Evolutionary conservation across 2,797 vertebrate species (phyloP).

Genomic region (Molossus alvarezi): DNA sequence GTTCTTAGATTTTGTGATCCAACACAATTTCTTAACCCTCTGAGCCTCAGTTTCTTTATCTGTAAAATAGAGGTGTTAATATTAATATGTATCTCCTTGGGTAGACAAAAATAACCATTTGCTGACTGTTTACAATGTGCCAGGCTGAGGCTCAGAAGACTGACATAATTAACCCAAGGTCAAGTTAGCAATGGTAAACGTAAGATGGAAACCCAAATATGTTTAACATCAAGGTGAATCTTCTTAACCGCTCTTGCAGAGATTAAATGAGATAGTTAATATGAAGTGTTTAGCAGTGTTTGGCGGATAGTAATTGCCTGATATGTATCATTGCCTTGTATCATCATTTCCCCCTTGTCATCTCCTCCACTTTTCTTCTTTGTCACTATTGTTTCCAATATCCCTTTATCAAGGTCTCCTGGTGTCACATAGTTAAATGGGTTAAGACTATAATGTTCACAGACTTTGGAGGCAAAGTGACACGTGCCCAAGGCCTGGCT

Average conservation of each 20-base stretch:
- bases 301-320: background rate
- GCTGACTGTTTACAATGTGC: background rate
- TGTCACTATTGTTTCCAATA: background rate
- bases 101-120: background rate
- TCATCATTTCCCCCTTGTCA: background rate
- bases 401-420: background rate
- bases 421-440: background rate
- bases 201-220: background rate
- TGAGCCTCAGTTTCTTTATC: background rate
- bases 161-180: conserved; percentile 14
- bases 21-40: background rate
- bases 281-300: background rate
- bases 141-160: background rate
- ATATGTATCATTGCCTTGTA: background rate
- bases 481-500: background rate
- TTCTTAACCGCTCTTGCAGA: background rate
- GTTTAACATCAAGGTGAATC: background rate
- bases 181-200: background rate
- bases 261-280: background rate
- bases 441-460: background rate
- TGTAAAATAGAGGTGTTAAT: background rate
- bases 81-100: background rate
- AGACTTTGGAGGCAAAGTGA: background rate
- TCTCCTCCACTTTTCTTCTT: background rate
- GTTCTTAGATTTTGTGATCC: background rate